A percentile compares a stretch with the other conserved stretches of the same genome.
These are phyloP conservation scores for Anneissia japonica DNA, from an alignment of 35 echinoderm and acorn worm species.

Conservation along the genomic window DNA sequence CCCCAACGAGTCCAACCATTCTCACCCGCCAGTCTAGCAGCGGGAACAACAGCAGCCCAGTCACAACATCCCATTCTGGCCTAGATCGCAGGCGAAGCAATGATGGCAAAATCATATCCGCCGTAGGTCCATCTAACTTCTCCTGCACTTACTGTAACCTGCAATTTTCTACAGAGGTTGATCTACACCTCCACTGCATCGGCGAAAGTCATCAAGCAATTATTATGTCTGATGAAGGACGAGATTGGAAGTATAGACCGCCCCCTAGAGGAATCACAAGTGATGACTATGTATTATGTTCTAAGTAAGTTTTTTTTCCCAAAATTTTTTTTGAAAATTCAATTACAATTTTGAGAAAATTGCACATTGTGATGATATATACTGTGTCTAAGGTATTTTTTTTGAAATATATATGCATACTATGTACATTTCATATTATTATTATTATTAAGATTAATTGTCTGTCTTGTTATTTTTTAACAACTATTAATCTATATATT, in stretches of 20 bases:
- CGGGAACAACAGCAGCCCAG: constrained; percentile 9
- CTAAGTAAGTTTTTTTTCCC: constrained; percentile 83
- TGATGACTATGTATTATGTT: constrained; percentile 85
- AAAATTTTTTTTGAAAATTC: no score
- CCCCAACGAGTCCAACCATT: constrained; percentile 2
- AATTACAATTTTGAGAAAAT: no score
- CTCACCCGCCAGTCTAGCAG: background rate
- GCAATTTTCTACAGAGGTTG: constrained; percentile 87
- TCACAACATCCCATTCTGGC: background rate
- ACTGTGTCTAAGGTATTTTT: background rate
- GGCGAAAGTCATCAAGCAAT: constrained; percentile 83
- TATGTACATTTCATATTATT: background rate
- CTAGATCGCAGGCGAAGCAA: background rate
- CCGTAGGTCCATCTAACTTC: constrained; percentile 32
- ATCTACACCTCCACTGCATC: constrained; percentile 85
- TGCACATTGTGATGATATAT: no score
- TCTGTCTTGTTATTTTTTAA: background rate
- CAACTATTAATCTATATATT: no score
- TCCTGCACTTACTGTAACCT: constrained; percentile 91
- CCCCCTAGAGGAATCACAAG: constrained; percentile 83
- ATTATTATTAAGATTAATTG: background rate
- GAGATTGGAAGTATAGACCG: constrained; percentile 89
- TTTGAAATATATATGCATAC: background rate
- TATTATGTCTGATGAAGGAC: constrained; percentile 92
- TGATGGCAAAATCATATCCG: background rate